These are phyloP conservation scores for Thalassophryne amazonica DNA, from an alignment of 2,797 vertebrate species.

Conservation along the genomic window DNA sequence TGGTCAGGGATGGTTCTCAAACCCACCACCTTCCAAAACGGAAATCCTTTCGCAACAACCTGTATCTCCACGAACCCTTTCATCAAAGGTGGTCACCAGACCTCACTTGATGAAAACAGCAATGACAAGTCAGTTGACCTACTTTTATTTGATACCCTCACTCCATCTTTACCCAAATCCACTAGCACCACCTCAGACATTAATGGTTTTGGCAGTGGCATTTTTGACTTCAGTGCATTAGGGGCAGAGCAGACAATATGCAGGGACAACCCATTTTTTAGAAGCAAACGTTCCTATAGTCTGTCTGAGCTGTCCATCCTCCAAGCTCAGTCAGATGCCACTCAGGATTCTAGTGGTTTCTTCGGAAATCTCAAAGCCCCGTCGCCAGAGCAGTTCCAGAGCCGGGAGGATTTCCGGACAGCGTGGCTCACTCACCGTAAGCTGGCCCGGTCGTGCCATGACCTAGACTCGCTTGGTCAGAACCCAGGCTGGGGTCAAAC, in stretches of 20 bases:
- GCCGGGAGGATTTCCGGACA: conserved; percentile 91
- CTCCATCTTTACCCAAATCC: conserved; percentile 59
- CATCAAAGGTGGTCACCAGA: conserved; percentile 73
- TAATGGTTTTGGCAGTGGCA: conserved; percentile 72
- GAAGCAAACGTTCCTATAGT: conserved; percentile 97
- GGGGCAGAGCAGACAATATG: conserved; percentile 57
- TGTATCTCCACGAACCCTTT: conserved; percentile 89
- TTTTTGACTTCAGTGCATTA: conserved; percentile 69
- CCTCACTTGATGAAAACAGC: conserved; percentile 63
- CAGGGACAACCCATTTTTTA: conserved; percentile 91
- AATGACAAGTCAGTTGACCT: conserved; percentile 79
- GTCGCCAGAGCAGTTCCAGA: conserved; percentile 92
- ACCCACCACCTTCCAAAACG: conserved; percentile 69
- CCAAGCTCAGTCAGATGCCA: conserved; percentile 82
- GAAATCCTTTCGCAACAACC: conserved; percentile 87
- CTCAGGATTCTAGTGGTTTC: conserved; percentile 69
- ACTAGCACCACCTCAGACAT: conserved; percentile 57
- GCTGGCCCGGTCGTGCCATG: conserved; percentile 93
- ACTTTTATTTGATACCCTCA: conserved; percentile 81
- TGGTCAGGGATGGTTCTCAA: conserved; percentile 75
- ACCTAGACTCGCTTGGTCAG: conserved; percentile 90
- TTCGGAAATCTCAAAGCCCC: conserved; percentile 91
- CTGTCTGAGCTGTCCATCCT: conserved; percentile 92
- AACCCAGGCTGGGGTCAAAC: conserved; percentile 98
- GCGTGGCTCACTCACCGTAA: conserved; percentile 96